Percentiles rank a stretch among this genome's conserved stretches.
Evolutionary conservation across 2,888 invertebrate genomes (phyloP).

Genomic region (Caenorhabditis becei): DNA sequence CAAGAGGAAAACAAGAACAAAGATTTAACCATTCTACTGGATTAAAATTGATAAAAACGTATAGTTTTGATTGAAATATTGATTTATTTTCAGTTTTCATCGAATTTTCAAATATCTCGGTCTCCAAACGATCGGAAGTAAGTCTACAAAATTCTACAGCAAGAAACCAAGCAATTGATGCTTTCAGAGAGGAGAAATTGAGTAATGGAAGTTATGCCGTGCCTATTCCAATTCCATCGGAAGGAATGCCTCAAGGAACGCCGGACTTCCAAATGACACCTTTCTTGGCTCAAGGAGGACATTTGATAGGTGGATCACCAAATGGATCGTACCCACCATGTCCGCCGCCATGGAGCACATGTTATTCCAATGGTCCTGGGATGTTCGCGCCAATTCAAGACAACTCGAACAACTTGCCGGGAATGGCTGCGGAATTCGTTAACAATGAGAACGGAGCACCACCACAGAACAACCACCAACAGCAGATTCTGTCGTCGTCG

Average conservation of each 20-base stretch:
- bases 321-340: slow-evolving; percentile 71
- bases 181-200: slow-evolving; percentile 41
- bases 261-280: slow-evolving; percentile 70
- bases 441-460: slow-evolving; percentile 43
- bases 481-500: slow-evolving; percentile 34
- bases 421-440: slow-evolving; percentile 30
- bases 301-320: slow-evolving; percentile 57
- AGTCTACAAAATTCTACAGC: no score
- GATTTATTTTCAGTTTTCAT: slow-evolving; percentile 31
- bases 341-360: slow-evolving; percentile 15
- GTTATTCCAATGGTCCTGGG: slow-evolving; percentile 48
- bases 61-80: background rate
- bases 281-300: slow-evolving; percentile 67
- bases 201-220: slow-evolving; percentile 43
- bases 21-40: no score
- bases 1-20: no score
- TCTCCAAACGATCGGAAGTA: slow-evolving; percentile 42
- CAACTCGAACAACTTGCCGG: slow-evolving; percentile 19
- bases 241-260: slow-evolving; percentile 52
- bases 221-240: slow-evolving; percentile 56
- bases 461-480: background rate
- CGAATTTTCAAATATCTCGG: slow-evolving; percentile 35
- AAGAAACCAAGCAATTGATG: no score
- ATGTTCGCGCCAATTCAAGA: slow-evolving; percentile 30
- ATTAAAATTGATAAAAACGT: no score